Conservation (phyloP, 2,888 invertebrate species). For the Cactoblastis cactorum region DNA sequence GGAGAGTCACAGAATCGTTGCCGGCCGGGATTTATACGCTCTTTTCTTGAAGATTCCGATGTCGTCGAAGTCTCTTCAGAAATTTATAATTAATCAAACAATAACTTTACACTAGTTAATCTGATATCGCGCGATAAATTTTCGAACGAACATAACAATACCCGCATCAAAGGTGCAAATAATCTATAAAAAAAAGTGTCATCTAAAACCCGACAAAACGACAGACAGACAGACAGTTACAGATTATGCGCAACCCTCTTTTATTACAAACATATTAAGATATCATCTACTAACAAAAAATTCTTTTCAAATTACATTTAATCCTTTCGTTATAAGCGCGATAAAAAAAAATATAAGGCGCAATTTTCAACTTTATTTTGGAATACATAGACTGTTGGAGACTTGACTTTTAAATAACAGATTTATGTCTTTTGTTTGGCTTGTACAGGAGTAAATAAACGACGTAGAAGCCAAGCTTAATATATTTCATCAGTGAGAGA, state of each 20-base stretch:
- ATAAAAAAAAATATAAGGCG: background rate
- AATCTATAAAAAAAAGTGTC: slow-evolving; percentile 28
- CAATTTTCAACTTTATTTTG: background rate
- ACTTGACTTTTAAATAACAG: slow-evolving; percentile 8
- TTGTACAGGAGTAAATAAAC: background rate
- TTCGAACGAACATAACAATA: slow-evolving; percentile 34
- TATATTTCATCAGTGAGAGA: too few relatives aligned
- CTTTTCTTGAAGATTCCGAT: too few relatives aligned
- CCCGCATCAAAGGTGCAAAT: slow-evolving; percentile 63
- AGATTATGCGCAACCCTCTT: slow-evolving; percentile 68
- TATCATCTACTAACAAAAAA: slow-evolving; percentile 65
- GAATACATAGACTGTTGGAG: background rate
- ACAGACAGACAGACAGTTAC: slow-evolving; percentile 65
- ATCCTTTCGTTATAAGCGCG: slow-evolving; percentile 40
- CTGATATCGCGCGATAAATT: slow-evolving; percentile 12
- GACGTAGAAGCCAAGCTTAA: too few relatives aligned
- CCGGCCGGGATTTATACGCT: too few relatives aligned
- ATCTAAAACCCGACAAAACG: slow-evolving; percentile 46
- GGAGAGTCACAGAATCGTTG: too few relatives aligned
- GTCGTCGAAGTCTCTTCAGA: too few relatives aligned
- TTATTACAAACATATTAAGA: slow-evolving; percentile 74
- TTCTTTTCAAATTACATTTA: slow-evolving; percentile 58
- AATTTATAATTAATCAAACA: too few relatives aligned
- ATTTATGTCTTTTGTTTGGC: slow-evolving; percentile 7
- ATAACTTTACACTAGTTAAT: background rate